Evolutionary conservation across 2,113 vertebrate genomes (phyloP).

Genomic region (Aythya baeri): DNA sequence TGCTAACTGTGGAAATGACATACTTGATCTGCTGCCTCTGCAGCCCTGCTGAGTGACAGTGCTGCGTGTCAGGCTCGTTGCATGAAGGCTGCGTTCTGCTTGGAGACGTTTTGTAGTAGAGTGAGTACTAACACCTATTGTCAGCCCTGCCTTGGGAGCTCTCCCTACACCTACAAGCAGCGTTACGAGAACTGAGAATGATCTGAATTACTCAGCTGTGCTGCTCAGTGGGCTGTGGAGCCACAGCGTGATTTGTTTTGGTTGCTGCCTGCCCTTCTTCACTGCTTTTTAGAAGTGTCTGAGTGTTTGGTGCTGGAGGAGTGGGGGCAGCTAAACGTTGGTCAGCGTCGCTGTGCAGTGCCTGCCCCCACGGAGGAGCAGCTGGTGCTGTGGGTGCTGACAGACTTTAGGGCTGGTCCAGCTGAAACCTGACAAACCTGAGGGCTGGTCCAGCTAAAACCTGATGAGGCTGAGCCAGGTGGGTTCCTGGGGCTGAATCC

Average conservation of each 20-base stretch:
- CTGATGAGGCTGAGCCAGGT: too few relatives aligned
- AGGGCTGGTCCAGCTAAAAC: neutral
- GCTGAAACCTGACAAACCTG: neutral
- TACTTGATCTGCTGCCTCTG: fast-evolving
- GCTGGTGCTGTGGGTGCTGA: neutral
- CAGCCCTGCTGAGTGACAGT: neutral
- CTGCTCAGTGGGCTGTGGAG: neutral
- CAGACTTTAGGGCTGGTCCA: neutral
- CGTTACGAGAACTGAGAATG: neutral
- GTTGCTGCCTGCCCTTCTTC: neutral
- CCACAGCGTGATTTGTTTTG: neutral
- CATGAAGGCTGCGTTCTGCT: neutral
- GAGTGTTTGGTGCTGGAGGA: neutral
- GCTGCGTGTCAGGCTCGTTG: neutral
- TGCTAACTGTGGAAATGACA: fast-evolving
- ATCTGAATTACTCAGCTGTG: neutral
- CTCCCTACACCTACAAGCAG: neutral
- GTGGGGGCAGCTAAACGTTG: neutral
- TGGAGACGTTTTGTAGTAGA: neutral
- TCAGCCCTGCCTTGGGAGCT: neutral
- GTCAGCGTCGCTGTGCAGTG: neutral
- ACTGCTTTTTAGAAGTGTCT: neutral
- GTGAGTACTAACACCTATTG: neutral
- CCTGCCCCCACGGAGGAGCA: fast-evolving
- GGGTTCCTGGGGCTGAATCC: neutral